Percentiles rank a stretch among this genome's conserved stretches.
phyloP scores from a whole-genome alignment of 2,797 vertebrate genomes.

The Xerus rutilus region DNA sequence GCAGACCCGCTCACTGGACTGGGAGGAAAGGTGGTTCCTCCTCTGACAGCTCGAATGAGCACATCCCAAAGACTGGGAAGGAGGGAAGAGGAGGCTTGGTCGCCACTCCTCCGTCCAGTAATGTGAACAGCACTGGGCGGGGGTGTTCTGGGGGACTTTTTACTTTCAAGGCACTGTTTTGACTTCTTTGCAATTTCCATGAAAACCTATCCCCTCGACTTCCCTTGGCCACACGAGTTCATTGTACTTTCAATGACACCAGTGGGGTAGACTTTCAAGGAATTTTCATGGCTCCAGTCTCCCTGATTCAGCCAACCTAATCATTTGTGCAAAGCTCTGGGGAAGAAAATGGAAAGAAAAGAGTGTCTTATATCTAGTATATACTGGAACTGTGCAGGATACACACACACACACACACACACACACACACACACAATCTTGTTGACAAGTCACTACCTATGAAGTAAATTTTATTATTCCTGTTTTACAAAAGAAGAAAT shows the following conservation, averaged over 20 bases:
- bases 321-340: neutral
- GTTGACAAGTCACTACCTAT: neutral
- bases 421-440: neutral
- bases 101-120: neutral
- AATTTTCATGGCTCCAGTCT: neutral
- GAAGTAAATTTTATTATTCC: neutral
- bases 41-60: neutral
- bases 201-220: neutral
- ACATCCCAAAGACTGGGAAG: neutral
- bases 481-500: neutral
- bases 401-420: no score
- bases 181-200: neutral
- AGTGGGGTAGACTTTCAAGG: neutral
- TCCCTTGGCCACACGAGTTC: neutral
- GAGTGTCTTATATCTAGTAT: neutral
- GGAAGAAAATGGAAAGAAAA: neutral
- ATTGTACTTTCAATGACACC: neutral
- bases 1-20: neutral
- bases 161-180: neutral
- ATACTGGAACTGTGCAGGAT: neutral
- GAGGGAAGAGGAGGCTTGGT: neutral
- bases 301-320: neutral
- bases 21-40: neutral
- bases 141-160: no score
- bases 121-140: fast-evolving